Evolutionary conservation across 2,113 vertebrate genomes (phyloP).

Genomic region (Nicator chloris): DNA sequence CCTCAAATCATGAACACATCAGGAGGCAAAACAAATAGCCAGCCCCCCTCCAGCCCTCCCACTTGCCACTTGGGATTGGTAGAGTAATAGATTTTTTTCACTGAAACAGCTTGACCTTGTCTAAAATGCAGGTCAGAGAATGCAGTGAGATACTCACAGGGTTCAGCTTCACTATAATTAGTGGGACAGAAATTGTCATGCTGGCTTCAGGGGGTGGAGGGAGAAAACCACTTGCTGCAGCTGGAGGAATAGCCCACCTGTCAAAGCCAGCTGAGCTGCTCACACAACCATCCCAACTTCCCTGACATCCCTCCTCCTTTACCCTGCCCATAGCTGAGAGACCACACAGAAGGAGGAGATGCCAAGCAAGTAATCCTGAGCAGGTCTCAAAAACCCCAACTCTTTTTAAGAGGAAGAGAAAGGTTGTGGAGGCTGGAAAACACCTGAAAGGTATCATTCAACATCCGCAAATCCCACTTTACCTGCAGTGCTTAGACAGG

Average conservation of each 20-base stretch:
- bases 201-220: neutral
- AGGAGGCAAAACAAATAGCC: neutral
- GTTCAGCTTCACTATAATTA: neutral
- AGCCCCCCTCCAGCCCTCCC: neutral
- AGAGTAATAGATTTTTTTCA: neutral
- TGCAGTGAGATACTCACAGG: neutral
- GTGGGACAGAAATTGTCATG: neutral
- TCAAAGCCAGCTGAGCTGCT: neutral
- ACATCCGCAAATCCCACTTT: neutral
- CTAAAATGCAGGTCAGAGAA: neutral
- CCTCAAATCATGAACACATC: neutral
- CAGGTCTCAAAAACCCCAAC: neutral
- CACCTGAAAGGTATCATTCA: neutral
- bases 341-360: neutral
- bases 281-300: neutral
- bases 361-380: neutral
- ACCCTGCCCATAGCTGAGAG: neutral
- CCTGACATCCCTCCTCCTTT: neutral
- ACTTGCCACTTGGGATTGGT: neutral
- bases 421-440: neutral
- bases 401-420: neutral
- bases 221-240: neutral
- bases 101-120: neutral
- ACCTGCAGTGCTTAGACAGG: neutral
- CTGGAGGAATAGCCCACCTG: fast-evolving